These are phyloP conservation scores for Catamblyrhynchus diadema DNA, from an alignment of 2,797 vertebrate species.

Conservation along the genomic window DNA sequence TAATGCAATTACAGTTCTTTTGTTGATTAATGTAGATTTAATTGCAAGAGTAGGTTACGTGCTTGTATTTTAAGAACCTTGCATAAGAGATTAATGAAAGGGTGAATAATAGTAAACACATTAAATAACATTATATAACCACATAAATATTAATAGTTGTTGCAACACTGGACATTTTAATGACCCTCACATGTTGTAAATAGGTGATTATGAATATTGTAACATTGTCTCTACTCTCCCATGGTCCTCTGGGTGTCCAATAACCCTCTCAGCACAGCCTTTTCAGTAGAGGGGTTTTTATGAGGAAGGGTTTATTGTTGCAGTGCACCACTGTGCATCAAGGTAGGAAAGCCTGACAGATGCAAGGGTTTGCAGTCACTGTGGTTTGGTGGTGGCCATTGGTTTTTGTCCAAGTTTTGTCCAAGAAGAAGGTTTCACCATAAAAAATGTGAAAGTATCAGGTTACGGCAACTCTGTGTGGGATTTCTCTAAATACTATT, in stretches of 20 bases:
- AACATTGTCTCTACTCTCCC: not conserved
- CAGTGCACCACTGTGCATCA: not conserved
- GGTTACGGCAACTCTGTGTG: not conserved
- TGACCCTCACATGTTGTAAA: not conserved
- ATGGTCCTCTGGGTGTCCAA: not conserved
- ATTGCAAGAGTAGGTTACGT: conserved; percentile 10
- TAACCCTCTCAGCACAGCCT: not conserved
- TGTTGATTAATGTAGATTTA: conserved; percentile 32
- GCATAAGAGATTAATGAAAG: not conserved
- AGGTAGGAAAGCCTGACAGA: not conserved
- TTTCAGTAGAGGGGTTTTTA: not conserved
- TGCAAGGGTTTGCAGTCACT: not conserved
- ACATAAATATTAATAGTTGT: conserved; percentile 30
- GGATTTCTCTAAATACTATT: not conserved
- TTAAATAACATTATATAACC: conserved; percentile 20
- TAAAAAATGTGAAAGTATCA: not conserved
- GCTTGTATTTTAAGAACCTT: conserved; percentile 22
- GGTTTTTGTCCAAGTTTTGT: not conserved
- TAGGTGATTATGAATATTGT: not conserved
- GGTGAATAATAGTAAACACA: not conserved
- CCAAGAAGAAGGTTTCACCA: not conserved
- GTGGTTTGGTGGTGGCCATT: not conserved
- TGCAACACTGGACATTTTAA: conserved; percentile 11
- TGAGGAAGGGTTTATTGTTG: not conserved
- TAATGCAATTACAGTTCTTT: not conserved